Percentiles rank a stretch among this genome's conserved stretches.
Conservation (phyloP, 2,113 vertebrate species). For the Oreochromis niloticus region DNA sequence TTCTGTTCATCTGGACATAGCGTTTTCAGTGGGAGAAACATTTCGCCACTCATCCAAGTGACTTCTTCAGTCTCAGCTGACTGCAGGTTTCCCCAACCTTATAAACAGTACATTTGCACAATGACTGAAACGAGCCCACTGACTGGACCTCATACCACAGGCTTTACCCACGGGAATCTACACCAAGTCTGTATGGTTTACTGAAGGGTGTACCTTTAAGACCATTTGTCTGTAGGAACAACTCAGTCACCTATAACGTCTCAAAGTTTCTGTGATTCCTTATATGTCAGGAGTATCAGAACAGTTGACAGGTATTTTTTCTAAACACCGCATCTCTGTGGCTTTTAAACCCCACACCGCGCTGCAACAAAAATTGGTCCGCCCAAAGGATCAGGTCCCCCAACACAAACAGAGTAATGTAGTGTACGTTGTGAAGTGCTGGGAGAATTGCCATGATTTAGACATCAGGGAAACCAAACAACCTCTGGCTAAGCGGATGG, state of each 20-base stretch:
- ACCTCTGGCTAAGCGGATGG: no score
- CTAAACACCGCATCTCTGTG: not conserved
- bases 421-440: not conserved
- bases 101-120: not conserved
- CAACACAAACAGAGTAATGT: not conserved
- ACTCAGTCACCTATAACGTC: not conserved
- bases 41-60: not conserved
- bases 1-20: not conserved
- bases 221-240: not conserved
- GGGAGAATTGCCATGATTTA: not conserved
- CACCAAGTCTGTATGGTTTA: not conserved
- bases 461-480: no score
- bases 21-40: not conserved
- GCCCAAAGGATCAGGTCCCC: not conserved
- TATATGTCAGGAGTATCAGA: not conserved
- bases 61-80: no score
- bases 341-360: not conserved
- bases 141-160: not conserved
- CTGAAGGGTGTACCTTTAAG: not conserved
- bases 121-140: not conserved
- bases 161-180: not conserved
- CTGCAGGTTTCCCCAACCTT: not conserved
- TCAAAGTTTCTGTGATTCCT: not conserved
- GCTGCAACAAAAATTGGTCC: not conserved
- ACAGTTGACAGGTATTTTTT: not conserved